These are phyloP conservation scores for Norana najaformis DNA, from an alignment of 2,888 invertebrate species.

Conservation along the genomic window DNA sequence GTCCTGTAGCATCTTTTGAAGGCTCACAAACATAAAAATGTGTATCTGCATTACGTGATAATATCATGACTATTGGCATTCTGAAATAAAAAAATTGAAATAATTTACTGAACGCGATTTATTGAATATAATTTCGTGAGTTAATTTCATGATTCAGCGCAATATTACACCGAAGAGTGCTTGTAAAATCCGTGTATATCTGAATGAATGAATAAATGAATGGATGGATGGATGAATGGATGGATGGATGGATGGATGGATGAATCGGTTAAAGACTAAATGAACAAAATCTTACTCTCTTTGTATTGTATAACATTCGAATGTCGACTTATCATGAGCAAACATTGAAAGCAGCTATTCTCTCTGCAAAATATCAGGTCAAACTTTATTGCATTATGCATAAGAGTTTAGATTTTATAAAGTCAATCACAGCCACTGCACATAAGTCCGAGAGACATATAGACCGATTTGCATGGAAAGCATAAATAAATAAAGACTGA, in stretches of 20 bases:
- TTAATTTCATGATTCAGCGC: too few relatives aligned
- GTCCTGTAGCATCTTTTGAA: too few relatives aligned
- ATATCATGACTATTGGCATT: too few relatives aligned
- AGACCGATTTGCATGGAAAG: not conserved
- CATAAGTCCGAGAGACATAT: too few relatives aligned
- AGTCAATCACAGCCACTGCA: too few relatives aligned
- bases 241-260: not conserved
- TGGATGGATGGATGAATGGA: not conserved
- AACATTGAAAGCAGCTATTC: conserved; percentile 28
- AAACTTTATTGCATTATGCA: not conserved
- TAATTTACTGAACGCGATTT: not conserved
- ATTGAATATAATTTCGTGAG: too few relatives aligned
- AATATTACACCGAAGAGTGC: too few relatives aligned
- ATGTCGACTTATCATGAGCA: conserved; percentile 29
- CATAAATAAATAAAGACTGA: too few relatives aligned
- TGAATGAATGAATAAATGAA: not conserved
- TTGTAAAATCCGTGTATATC: not conserved
- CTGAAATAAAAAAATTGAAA: not conserved
- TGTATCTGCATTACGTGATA: too few relatives aligned
- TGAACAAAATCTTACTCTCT: conserved; percentile 25
- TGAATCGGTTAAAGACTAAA: not conserved
- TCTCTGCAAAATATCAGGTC: conserved; percentile 44
- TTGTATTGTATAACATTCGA: conserved; percentile 29
- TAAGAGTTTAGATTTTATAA: not conserved
- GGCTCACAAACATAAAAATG: too few relatives aligned